A percentile compares a stretch with the other conserved stretches of the same genome.
These are phyloP conservation scores for Sitophilus oryzae DNA, from an alignment of 1,140 invertebrate genomes.

Conservation along the genomic window DNA sequence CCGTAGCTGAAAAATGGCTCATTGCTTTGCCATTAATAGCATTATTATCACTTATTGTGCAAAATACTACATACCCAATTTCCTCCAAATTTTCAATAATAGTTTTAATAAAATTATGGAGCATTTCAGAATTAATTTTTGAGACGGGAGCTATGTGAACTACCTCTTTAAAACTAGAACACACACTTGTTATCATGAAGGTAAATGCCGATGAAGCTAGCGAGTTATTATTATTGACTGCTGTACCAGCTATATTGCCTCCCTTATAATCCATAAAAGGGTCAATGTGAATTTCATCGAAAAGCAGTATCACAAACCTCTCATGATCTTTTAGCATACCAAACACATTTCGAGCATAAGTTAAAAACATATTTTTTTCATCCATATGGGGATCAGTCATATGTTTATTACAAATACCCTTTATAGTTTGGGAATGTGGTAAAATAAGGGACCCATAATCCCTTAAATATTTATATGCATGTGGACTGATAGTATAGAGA, in stretches of 20 bases:
- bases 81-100: conserved; percentile 4
- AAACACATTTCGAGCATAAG: background rate
- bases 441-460: background rate
- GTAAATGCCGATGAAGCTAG: conserved; percentile 8
- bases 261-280: conserved; percentile 20
- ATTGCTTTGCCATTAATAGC: conserved; percentile 4
- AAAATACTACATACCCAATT: conserved; percentile 11
- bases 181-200: too few relatives aligned
- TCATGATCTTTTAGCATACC: background rate
- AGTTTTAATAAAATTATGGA: too few relatives aligned
- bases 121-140: too few relatives aligned
- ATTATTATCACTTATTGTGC: conserved; percentile 9
- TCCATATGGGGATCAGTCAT: background rate
- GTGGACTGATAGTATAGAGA: too few relatives aligned
- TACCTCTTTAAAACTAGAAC: too few relatives aligned
- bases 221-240: conserved; percentile 1
- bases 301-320: background rate
- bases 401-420: background rate
- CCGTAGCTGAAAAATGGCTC: conserved; percentile 1
- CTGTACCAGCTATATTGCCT: conserved; percentile 8
- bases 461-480: conserved; percentile 2
- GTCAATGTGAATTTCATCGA: conserved; percentile 6
- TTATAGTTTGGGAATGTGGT: background rate
- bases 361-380: conserved; percentile 1
- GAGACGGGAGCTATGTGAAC: too few relatives aligned